A percentile compares a stretch with the other conserved stretches of the same genome.
phyloP scores from a whole-genome alignment of 2,113 vertebrate genomes.

The Otus sunia region DNA sequence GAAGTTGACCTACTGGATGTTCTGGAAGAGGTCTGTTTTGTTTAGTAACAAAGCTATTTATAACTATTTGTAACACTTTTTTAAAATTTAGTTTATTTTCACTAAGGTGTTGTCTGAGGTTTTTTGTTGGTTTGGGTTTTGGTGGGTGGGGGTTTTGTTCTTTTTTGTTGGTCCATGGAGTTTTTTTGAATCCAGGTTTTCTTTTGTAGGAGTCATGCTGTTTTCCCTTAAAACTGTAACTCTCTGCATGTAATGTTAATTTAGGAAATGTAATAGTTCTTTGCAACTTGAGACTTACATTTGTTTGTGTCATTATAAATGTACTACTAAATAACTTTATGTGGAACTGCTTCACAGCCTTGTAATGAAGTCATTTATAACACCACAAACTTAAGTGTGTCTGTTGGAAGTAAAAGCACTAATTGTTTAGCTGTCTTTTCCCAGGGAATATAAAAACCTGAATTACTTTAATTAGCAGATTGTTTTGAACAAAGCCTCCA shows the following conservation, averaged over 20 bases:
- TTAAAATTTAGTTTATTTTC: neutral
- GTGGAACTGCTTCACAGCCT: neutral
- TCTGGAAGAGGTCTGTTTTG: neutral
- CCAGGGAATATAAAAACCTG: neutral
- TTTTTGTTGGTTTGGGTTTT: neutral
- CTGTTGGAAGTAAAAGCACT: neutral
- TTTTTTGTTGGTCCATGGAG: neutral
- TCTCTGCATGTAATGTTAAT: neutral
- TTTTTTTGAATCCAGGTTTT: neutral
- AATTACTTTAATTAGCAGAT: neutral
- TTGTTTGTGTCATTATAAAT: neutral
- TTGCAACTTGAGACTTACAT: neutral
- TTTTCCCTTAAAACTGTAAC: neutral
- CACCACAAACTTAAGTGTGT: neutral
- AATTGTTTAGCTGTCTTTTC: neutral
- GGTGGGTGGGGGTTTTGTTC: neutral
- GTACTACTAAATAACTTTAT: neutral
- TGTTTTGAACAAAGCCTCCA: neutral
- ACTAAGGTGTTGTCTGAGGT: neutral
- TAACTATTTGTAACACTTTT: neutral
- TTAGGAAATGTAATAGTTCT: neutral
- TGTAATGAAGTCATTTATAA: neutral
- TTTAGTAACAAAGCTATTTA: too few relatives aligned
- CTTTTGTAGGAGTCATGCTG: neutral
- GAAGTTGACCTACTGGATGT: neutral